These are phyloP conservation scores for Macaria liturata DNA, from an alignment of 2,888 invertebrate species.

Conservation along the genomic window DNA sequence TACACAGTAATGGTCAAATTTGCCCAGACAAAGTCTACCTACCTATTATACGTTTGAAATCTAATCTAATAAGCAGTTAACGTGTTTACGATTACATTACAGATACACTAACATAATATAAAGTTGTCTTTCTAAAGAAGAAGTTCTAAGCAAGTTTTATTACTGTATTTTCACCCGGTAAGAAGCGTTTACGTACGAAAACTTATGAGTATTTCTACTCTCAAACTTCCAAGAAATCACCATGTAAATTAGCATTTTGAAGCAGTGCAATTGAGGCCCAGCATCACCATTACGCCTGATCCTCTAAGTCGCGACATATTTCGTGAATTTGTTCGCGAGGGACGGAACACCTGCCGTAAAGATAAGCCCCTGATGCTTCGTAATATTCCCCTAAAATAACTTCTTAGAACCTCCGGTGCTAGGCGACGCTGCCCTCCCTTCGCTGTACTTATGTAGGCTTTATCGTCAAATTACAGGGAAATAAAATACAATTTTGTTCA, in stretches of 20 bases:
- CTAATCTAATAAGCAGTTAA: too few relatives aligned
- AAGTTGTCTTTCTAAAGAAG: too few relatives aligned
- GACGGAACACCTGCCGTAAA: conserved; percentile 81
- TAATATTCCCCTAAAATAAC: conserved; percentile 82
- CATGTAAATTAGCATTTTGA: conserved; percentile 18
- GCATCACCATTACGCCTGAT: conserved; percentile 55
- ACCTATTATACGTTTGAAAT: too few relatives aligned
- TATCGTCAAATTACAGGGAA: conserved; percentile 9
- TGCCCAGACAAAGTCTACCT: too few relatives aligned
- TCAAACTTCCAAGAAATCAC: neutral
- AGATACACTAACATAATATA: too few relatives aligned
- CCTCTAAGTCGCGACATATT: conserved; percentile 79
- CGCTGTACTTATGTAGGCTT: conserved; percentile 46
- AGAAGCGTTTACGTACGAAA: too few relatives aligned
- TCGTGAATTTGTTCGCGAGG: conserved; percentile 75
- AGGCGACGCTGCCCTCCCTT: conserved; percentile 63
- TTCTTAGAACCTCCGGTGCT: conserved; percentile 81
- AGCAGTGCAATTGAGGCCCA: conserved; percentile 23
- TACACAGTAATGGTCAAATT: too few relatives aligned
- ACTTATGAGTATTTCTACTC: too few relatives aligned
- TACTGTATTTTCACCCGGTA: too few relatives aligned
- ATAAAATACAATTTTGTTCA: neutral
- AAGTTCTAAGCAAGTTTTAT: too few relatives aligned
- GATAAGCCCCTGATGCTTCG: conserved; percentile 79
- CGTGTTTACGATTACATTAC: too few relatives aligned